A percentile compares a stretch with the other conserved stretches of the same genome.
Evolutionary conservation across 2,797 vertebrate species (phyloP).

Genomic region (Mus spretus): DNA sequence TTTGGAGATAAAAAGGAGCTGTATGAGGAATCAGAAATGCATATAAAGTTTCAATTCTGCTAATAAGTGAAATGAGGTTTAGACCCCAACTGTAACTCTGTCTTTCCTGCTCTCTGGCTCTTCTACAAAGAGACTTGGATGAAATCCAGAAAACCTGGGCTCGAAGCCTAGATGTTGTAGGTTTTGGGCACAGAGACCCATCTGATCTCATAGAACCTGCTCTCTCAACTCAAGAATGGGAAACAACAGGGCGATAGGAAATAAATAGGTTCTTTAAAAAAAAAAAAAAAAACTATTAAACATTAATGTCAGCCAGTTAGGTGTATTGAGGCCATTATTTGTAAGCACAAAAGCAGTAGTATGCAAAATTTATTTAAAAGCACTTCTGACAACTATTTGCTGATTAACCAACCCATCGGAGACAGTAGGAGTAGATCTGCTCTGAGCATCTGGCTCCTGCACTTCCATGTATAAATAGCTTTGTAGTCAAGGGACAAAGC

Average conservation of each 20-base stretch:
- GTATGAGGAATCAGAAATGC: background rate
- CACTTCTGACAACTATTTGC: conserved; percentile 2
- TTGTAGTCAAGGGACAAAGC: background rate
- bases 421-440: background rate
- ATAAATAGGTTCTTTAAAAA: background rate
- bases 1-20: conserved; percentile 16
- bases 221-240: background rate
- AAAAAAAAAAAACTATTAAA: background rate
- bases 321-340: background rate
- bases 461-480: background rate
- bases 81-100: background rate
- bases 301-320: background rate
- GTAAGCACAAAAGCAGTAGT: background rate
- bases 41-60: background rate
- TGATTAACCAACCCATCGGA: background rate
- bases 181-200: background rate
- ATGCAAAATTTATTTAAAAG: background rate
- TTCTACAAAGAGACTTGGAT: background rate
- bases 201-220: background rate
- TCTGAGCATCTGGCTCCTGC: background rate
- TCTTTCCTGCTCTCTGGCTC: background rate
- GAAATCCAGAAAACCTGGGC: background rate
- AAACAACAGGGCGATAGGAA: background rate
- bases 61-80: conserved; percentile 15
- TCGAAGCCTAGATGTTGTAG: background rate